phyloP scores from a whole-genome alignment of 2,888 invertebrate genomes.

The Leucania comma region DNA sequence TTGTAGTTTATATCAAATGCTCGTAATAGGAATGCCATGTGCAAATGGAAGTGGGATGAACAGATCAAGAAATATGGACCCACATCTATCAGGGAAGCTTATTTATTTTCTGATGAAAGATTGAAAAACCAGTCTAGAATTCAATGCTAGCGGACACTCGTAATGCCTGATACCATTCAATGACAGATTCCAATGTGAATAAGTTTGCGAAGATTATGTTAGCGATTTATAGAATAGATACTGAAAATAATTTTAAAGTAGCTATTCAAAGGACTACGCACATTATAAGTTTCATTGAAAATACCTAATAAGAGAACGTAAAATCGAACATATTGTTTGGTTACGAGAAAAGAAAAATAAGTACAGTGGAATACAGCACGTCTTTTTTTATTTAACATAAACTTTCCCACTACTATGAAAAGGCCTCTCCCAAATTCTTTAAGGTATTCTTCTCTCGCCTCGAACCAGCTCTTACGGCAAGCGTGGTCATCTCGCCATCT shows the following conservation, averaged over 20 bases:
- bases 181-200: not conserved
- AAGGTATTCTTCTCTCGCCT: too few species aligned
- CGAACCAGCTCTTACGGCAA: too few species aligned
- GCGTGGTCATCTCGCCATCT: too few species aligned
- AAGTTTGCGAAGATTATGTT: not conserved
- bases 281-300: not conserved
- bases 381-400: too few species aligned
- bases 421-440: too few species aligned
- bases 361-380: not conserved
- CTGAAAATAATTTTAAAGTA: not conserved
- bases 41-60: constrained; percentile 49
- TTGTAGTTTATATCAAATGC: constrained; percentile 51
- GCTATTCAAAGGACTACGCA: not conserved
- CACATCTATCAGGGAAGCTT: constrained; percentile 28
- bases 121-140: constrained; percentile 15
- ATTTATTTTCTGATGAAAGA: constrained; percentile 36
- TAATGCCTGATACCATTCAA: not conserved
- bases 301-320: not conserved
- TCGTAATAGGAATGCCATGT: constrained; percentile 57
- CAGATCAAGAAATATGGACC: constrained; percentile 39
- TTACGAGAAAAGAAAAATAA: too few species aligned
- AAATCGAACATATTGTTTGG: not conserved
- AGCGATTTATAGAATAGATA: not conserved
- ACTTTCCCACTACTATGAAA: too few species aligned
- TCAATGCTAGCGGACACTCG: not conserved